Evolutionary conservation across 2,888 invertebrate species (phyloP).

Genomic region (Cetonia aurata): DNA sequence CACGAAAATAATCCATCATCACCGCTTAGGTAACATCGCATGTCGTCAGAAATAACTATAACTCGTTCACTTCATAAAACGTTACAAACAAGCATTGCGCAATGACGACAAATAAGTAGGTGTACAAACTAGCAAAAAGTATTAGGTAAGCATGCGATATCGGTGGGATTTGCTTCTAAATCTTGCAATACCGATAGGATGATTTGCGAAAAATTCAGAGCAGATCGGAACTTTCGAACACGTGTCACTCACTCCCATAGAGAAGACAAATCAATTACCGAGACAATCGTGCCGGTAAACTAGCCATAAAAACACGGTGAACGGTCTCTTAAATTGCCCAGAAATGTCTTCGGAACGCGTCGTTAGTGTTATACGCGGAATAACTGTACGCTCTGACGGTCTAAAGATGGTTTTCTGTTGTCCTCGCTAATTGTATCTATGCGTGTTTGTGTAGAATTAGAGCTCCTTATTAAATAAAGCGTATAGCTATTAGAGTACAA

Average conservation of each 20-base stretch:
- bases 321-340: slow-evolving; percentile 11
- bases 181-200: neutral
- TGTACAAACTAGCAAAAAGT: neutral
- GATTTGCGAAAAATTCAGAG: slow-evolving; percentile 19
- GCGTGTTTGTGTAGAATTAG: no score
- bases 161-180: neutral
- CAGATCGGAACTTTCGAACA: slow-evolving; percentile 21
- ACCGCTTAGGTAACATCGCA: slow-evolving; percentile 15
- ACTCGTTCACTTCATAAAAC: neutral
- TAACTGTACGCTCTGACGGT: slow-evolving; percentile 4
- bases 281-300: slow-evolving; percentile 15
- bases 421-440: no score
- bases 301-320: slow-evolving; percentile 3
- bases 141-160: no score
- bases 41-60: slow-evolving; percentile 11
- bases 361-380: slow-evolving; percentile 6
- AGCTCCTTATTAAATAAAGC: no score
- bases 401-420: no score
- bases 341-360: slow-evolving; percentile 1
- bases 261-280: slow-evolving; percentile 29
- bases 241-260: slow-evolving; percentile 1
- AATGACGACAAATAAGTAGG: neutral
- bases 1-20: neutral
- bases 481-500: neutral
- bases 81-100: neutral